Conservation (phyloP, 2,888 invertebrate genomes). For the Orchesella flavescens region DNA sequence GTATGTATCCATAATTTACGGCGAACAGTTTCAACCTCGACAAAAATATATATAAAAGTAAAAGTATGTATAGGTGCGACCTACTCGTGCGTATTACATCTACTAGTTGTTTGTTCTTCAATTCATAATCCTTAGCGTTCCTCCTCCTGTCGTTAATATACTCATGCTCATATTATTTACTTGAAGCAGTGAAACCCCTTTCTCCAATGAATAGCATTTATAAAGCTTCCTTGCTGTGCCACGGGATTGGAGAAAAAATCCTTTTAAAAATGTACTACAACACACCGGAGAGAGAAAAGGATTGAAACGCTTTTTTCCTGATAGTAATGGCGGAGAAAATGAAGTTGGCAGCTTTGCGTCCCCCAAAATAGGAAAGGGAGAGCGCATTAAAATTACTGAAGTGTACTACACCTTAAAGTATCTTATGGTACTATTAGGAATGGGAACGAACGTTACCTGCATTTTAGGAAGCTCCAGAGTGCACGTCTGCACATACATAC, state of each 20-base stretch:
- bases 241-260: constrained; percentile 20
- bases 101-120: constrained; percentile 1
- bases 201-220: constrained; percentile 43
- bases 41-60: too few species aligned
- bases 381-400: constrained; percentile 28
- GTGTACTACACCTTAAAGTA: not conserved
- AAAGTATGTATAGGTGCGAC: not conserved
- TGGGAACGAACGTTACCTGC: too few species aligned
- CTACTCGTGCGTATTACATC: not conserved
- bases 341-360: constrained; percentile 34
- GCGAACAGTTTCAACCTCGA: not conserved
- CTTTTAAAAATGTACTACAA: constrained; percentile 29
- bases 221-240: constrained; percentile 18
- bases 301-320: constrained; percentile 30
- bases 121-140: constrained; percentile 16
- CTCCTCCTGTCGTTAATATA: constrained; percentile 19
- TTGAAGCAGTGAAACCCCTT: constrained; percentile 16
- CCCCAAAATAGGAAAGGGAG: not conserved
- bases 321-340: constrained; percentile 31
- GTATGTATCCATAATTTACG: constrained; percentile 2
- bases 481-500: not conserved
- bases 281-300: constrained; percentile 3
- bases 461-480: not conserved
- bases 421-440: too few species aligned
- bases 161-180: constrained; percentile 15